phyloP scores from a whole-genome alignment of 2,113 vertebrate species.

The Ciconia boyciana region DNA sequence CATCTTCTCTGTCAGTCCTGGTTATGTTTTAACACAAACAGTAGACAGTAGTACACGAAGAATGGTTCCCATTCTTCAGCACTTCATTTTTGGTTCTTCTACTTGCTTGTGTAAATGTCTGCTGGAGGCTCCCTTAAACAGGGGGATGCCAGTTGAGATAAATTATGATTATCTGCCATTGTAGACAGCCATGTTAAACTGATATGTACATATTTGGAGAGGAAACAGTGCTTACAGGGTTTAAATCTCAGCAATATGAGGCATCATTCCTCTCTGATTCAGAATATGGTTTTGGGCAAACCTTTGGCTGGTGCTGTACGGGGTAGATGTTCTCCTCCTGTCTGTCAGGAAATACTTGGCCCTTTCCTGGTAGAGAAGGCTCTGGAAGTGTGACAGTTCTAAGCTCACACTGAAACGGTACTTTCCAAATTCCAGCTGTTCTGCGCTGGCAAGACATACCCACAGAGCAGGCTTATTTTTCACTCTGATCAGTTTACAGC shows the following conservation, averaged over 20 bases:
- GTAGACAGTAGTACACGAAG: not conserved
- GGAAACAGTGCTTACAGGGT: not conserved
- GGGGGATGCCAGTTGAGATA: not conserved
- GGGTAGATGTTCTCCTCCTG: not conserved
- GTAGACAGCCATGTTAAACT: not conserved
- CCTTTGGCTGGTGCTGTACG: not conserved
- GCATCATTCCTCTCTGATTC: not conserved
- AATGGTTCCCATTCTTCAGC: not conserved
- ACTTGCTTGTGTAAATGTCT: not conserved
- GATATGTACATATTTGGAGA: not conserved
- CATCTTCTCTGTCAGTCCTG: not conserved
- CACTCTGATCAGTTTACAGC: not conserved
- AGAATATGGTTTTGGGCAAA: not conserved
- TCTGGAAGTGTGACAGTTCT: not conserved
- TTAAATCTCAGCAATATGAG: not conserved
- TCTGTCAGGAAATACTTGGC: not conserved
- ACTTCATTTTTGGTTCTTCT: not conserved
- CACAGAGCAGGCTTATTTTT: not conserved
- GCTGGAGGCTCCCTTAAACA: not conserved
- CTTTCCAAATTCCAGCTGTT: not conserved
- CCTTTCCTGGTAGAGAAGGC: not conserved
- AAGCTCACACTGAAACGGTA: not conserved
- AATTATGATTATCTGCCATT: not conserved
- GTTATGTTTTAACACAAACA: not conserved
- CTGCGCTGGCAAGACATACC: not conserved